Conservation (phyloP, 2,113 vertebrate species). For the Tichodroma muraria region DNA sequence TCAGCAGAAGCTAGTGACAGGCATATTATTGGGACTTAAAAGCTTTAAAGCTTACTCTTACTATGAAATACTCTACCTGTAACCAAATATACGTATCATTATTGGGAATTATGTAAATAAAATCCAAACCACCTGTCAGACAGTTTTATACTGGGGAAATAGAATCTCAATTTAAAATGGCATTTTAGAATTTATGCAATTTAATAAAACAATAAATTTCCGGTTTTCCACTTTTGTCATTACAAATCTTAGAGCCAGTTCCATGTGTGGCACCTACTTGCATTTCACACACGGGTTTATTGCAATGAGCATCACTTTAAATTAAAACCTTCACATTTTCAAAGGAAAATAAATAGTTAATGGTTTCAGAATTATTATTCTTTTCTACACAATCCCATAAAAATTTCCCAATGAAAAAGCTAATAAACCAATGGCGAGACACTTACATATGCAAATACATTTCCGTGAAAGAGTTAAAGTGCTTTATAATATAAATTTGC, state of each 20-base stretch:
- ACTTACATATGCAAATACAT: conserved; percentile 73
- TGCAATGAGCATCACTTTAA: not conserved
- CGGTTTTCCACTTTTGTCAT: not conserved
- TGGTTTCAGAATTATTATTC: conserved; percentile 15
- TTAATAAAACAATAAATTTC: not conserved
- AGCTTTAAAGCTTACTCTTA: not conserved
- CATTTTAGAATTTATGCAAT: not conserved
- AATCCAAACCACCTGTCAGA: not conserved
- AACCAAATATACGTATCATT: not conserved
- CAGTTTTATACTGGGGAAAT: not conserved
- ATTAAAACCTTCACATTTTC: not conserved
- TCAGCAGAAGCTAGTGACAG: not conserved
- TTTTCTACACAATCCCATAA: conserved; percentile 53
- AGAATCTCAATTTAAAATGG: not conserved
- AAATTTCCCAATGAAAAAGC: conserved; percentile 59
- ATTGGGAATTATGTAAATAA: not conserved
- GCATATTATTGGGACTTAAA: not conserved
- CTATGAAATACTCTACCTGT: not conserved
- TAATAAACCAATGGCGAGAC: conserved; percentile 69
- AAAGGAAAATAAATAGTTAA: conserved; percentile 32
- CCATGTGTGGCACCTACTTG: not conserved
- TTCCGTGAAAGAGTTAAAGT: conserved; percentile 78
- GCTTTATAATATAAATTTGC: conserved; percentile 80
- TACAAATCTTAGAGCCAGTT: not conserved
- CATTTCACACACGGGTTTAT: not conserved